Evolutionary conservation across 2,888 invertebrate genomes (phyloP), one percentile per base, ranked within the genome.

Genomic region (Xestoiulus laeticollis): DNA sequence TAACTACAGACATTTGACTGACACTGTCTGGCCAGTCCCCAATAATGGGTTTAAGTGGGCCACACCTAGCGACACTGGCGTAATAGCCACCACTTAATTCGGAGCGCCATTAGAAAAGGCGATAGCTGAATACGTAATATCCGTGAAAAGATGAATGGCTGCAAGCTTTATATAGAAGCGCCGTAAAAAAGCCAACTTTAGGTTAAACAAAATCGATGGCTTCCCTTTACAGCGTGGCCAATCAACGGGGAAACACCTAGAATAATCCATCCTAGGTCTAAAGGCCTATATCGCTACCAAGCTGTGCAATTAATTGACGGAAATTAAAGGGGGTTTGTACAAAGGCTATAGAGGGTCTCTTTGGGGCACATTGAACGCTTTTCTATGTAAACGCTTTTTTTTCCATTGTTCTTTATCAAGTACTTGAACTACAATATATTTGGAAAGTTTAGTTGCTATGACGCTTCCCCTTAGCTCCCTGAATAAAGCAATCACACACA

Each of bases 81-180:
- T 68, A 68, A 68, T 68, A 68, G 68, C 0, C 68, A 26, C 22
- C 68, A 68, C 68, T 68, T 68, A 68, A 26, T 26, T 26, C 10
- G 68, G 68, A 68, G 68, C 68, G 68, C 68, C 68, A 68, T 68
- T 68, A 68, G 22, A 68, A 68, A 68, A 68, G 68, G 68, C 68
- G 22, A 68, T 68, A 68, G 68, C 68, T 26, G 68, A 68, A 68
- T 68, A 8, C 26, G 68, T 68, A 68, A 68, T 22, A 68, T n/a
- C 22, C 68, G 26, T 68, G 68, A 68, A 68, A 68, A 68, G 68
- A 68, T 68, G 68, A 68, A 68, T 68, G 68, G 68, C 68, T 68
- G 68, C 1, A 26, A 22, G 68, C 68, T 68, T 22, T 22, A 22
- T n/a, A 68, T 68, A 22, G 68, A 68, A 68, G 68, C 68, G 68